Evolutionary conservation across 2,888 invertebrate species (phyloP).

Genomic region (Nephrotoma appendiculata): DNA sequence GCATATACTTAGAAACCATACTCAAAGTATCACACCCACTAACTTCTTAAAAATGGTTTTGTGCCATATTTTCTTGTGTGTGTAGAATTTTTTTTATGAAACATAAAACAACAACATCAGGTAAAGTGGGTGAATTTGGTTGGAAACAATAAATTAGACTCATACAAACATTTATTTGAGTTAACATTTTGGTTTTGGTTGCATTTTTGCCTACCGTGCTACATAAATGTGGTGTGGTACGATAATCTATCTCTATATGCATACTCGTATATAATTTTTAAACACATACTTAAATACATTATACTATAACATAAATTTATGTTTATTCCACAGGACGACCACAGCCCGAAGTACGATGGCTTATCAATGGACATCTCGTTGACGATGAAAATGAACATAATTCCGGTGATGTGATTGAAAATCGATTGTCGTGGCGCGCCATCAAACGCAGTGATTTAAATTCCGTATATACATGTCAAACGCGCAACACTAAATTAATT

Average conservation of each 20-base stretch:
- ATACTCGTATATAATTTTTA: neutral
- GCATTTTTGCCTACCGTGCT: neutral
- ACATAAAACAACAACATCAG: neutral
- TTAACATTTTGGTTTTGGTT: neutral
- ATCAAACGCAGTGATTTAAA: conserved; percentile 67
- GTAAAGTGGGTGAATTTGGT: neutral
- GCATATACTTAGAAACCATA: neutral
- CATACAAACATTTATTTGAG: neutral
- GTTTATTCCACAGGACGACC: conserved; percentile 47
- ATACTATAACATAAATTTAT: neutral
- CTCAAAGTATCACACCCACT: neutral
- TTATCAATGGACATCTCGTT: conserved; percentile 63
- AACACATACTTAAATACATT: neutral
- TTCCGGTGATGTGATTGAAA: conserved; percentile 75
- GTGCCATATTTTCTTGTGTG: neutral
- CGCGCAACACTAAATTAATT: conserved; percentile 69
- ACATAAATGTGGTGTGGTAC: neutral
- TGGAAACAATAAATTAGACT: neutral
- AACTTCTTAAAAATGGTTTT: neutral
- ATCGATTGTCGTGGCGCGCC: conserved; percentile 58
- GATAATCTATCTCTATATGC: neutral
- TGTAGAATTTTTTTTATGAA: neutral
- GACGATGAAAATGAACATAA: conserved; percentile 75
- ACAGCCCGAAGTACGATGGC: conserved; percentile 69
- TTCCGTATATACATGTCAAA: conserved; percentile 76